Percentiles rank a stretch among this genome's conserved stretches.
Conservation (phyloP, 1,140 invertebrate genomes). For the Dufourea novaeangliae region DNA sequence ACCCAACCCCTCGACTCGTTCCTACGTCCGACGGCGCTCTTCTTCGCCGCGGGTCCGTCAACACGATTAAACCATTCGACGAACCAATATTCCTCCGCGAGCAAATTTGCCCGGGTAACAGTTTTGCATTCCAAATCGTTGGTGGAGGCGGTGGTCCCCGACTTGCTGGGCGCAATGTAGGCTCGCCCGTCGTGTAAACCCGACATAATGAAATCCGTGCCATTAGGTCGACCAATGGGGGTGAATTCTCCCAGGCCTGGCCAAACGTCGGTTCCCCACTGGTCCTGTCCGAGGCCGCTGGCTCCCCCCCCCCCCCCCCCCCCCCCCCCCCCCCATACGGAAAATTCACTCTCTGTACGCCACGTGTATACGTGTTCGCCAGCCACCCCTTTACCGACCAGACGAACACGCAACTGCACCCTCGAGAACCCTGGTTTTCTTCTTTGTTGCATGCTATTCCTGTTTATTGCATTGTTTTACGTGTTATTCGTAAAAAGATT, state of each 20-base stretch:
- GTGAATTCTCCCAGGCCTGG: constrained; percentile 57
- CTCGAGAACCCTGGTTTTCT: no score
- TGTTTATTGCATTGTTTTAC: no score
- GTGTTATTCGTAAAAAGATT: no score
- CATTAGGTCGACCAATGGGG: constrained; percentile 65
- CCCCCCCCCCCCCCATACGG: constrained; percentile 25
- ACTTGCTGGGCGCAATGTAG: constrained; percentile 36
- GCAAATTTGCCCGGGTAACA: constrained; percentile 64
- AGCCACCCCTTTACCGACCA: no score
- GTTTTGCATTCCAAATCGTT: constrained; percentile 62
- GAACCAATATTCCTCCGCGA: constrained; percentile 36
- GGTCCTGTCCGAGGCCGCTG: constrained; percentile 43
- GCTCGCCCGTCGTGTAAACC: constrained; percentile 50
- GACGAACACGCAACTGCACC: no score
- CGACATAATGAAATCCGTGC: constrained; percentile 69
- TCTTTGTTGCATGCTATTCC: no score
- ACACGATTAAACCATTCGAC: constrained; percentile 37
- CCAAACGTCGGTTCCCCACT: constrained; percentile 67
- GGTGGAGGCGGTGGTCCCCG: not conserved
- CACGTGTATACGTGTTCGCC: no score
- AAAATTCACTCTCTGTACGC: no score
- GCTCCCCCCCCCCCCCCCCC: no score
- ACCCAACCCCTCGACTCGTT: not conserved
- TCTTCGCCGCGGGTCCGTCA: constrained; percentile 8
- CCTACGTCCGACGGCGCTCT: constrained; percentile 10